These are phyloP conservation scores for Platysternon megacephalum DNA, from an alignment of 2,113 vertebrate genomes.

Conservation along the genomic window DNA sequence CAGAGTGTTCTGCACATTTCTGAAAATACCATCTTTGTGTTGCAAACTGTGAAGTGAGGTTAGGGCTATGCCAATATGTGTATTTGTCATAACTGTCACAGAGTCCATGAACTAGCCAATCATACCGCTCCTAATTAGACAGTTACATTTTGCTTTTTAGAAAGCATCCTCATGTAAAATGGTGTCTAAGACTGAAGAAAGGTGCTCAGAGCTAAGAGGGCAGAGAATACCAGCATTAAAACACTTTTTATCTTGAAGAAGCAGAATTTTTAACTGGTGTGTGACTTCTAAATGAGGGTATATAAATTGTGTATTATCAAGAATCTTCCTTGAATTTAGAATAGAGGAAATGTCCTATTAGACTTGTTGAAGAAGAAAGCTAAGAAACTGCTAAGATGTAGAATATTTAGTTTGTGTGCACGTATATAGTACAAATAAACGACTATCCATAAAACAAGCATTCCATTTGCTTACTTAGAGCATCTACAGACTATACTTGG, in stretches of 20 bases:
- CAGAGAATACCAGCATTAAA: conserved; percentile 65
- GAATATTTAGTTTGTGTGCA: not conserved
- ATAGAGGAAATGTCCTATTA: not conserved
- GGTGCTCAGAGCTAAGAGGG: conserved; percentile 75
- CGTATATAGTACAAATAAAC: not conserved
- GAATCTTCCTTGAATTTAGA: not conserved
- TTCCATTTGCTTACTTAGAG: not conserved
- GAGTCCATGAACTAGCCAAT: conserved; percentile 83
- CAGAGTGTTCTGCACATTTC: conserved; percentile 79
- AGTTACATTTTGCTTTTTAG: conserved; percentile 81
- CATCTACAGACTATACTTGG: not conserved
- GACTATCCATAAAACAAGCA: not conserved
- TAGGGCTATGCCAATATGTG: conserved; percentile 81
- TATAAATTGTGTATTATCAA: not conserved
- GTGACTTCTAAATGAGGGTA: conserved; percentile 1
- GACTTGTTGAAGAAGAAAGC: not conserved
- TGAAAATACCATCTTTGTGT: conserved; percentile 86
- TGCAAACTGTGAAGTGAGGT: conserved; percentile 85
- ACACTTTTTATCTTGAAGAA: conserved; percentile 44
- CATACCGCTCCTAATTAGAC: conserved; percentile 85
- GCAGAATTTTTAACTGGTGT: conserved; percentile 59
- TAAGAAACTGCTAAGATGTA: not conserved
- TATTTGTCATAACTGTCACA: conserved; percentile 88
- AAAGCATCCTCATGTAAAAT: conserved; percentile 77
- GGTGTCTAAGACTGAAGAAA: conserved; percentile 71